Evolutionary conservation across 1,140 invertebrate genomes (phyloP).

Genomic region (Rhopalosiphum maidis): DNA sequence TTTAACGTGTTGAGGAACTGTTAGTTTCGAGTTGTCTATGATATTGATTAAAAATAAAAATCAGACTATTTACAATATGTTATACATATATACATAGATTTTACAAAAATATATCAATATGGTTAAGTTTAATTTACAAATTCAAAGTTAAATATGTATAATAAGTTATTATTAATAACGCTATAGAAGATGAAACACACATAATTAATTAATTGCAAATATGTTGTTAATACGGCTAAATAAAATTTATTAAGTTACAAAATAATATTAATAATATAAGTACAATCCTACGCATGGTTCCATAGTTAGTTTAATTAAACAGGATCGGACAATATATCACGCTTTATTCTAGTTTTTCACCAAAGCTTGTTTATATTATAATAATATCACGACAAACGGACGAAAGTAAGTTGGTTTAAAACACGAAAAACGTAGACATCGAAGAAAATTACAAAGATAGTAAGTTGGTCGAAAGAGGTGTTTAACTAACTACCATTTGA

Average conservation of each 20-base stretch:
- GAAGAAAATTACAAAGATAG: no score
- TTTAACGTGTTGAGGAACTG: not conserved
- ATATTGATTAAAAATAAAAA: not conserved
- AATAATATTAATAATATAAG: not conserved
- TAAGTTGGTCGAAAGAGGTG: no score
- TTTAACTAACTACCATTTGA: no score
- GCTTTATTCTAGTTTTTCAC: not conserved
- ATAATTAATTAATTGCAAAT: slow-evolving; percentile 10
- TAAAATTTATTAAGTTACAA: not conserved
- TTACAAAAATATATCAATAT: not conserved
- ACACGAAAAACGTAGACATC: no score
- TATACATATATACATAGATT: not conserved
- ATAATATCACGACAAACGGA: no score
- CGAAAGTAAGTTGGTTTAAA: no score
- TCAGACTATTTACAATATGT: not conserved
- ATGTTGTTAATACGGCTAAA: not conserved
- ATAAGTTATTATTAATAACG: not conserved
- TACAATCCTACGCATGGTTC: not conserved
- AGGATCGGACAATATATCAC: not conserved
- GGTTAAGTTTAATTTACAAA: not conserved
- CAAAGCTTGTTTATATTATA: not conserved
- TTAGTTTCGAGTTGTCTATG: not conserved
- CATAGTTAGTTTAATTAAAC: not conserved
- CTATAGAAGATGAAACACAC: not conserved
- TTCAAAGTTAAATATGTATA: not conserved